A percentile compares a stretch with the other conserved stretches of the same genome.
Evolutionary conservation across 2,888 invertebrate genomes (phyloP).

Genomic region (Tetrapedia diversipes): DNA sequence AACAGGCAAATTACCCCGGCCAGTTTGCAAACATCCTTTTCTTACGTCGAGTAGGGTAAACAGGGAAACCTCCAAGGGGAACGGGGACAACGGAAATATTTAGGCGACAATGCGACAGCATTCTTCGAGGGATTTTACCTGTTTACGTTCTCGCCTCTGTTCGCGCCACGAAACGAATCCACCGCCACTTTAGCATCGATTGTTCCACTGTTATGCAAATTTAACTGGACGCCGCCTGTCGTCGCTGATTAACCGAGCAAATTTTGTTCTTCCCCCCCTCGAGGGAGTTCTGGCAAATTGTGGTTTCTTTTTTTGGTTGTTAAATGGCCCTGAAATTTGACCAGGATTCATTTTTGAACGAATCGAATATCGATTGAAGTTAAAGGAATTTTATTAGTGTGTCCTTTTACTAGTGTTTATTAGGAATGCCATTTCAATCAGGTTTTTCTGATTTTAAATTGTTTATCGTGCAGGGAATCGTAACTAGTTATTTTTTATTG

Average conservation of each 20-base stretch:
- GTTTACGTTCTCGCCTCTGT: slow-evolving; percentile 8
- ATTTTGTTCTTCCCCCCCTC: slow-evolving; percentile 1
- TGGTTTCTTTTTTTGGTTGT: neutral
- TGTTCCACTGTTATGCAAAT: slow-evolving; percentile 37
- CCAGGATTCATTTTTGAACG: no score
- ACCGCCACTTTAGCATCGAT: slow-evolving; percentile 36
- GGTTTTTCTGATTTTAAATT: no score
- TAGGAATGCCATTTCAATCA: no score
- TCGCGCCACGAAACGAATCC: slow-evolving; percentile 14
- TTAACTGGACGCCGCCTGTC: neutral
- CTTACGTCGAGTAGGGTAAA: slow-evolving; percentile 30
- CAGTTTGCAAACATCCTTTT: slow-evolving; percentile 65
- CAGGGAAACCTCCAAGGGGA: slow-evolving; percentile 25
- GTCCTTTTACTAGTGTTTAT: no score
- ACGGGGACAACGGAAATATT: slow-evolving; percentile 52
- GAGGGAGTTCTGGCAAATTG: neutral
- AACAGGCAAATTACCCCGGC: slow-evolving; percentile 53
- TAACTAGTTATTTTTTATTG: no score
- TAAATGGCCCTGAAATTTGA: no score
- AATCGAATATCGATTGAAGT: no score
- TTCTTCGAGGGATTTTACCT: slow-evolving; percentile 48
- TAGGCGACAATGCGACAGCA: slow-evolving; percentile 47
- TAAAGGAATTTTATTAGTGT: no score
- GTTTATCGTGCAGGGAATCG: no score
- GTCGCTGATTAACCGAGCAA: slow-evolving; percentile 8